A percentile compares a stretch with the other conserved stretches of the same genome.
Evolutionary conservation across 2,797 vertebrate genomes (phyloP).

Genomic region (Amblyraja radiata): DNA sequence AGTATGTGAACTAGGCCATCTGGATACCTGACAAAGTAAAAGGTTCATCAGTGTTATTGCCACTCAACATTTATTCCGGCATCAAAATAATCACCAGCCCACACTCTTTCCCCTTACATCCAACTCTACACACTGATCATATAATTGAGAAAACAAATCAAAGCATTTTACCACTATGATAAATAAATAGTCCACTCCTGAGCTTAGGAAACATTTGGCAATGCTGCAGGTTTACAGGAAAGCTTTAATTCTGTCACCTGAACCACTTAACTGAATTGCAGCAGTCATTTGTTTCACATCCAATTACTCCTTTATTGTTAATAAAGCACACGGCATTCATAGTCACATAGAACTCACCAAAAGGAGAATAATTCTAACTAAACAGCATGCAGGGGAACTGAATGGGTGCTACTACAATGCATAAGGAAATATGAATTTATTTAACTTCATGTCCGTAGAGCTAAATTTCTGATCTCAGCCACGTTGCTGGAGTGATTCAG

Average conservation of each 20-base stretch:
- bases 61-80: background rate
- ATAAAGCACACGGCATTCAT: background rate
- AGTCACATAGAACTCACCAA: background rate
- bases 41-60: background rate
- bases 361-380: background rate
- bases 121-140: background rate
- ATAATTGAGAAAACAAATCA: background rate
- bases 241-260: background rate
- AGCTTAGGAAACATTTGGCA: background rate
- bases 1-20: background rate
- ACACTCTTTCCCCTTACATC: background rate
- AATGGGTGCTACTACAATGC: background rate
- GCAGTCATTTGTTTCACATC: background rate
- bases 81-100: background rate
- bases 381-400: background rate
- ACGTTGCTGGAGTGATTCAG: background rate
- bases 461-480: background rate
- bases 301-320: background rate
- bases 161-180: background rate
- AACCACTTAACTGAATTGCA: constrained; percentile 5
- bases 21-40: background rate
- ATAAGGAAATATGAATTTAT: background rate
- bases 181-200: background rate
- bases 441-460: background rate
- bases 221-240: background rate